Evolutionary conservation across 2,888 invertebrate species (phyloP), one percentile per base, ranked within the genome.

Genomic region (Furcula furcula): DNA sequence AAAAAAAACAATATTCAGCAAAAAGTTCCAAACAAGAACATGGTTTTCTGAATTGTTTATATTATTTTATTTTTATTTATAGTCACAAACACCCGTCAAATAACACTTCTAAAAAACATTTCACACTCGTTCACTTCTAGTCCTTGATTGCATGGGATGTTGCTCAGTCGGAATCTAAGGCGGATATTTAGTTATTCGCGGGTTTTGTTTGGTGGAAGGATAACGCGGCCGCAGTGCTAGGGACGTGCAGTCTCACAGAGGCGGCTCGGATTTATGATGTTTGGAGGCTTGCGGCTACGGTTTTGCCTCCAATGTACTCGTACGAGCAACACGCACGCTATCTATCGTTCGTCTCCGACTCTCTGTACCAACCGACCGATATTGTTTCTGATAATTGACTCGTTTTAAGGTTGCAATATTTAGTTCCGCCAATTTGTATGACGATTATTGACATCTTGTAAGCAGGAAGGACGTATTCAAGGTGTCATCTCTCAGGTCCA

Each of bases 31-130:
- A 57, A 57, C 47, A 46, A 44, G 47, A 52, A 56, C 76, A 76
- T 76, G 57, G 46, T 76, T 66, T 63, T 42, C n/a, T n/a, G n/a
- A n/a, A n/a, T n/a, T n/a, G n/a, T 37, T 36, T 31, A 27, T 31
- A 46, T 37, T 23, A 27, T 14, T 22, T 23, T 22, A 22, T 27
- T 21, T 15, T 7, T 12, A 2, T 12, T 18, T 11, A 28, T 18
- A 10, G 13, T 16, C 18, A 28, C 15, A 27, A 64, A 67, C 69
- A 63, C 47, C 55, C 65, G 65, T 81, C 76, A 82, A 76, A 76
- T 66, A 75, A 65, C 82, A 84, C 83, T 74, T 63, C 65, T 51
- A 46, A 51, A 33, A 65, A 77, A 66, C 84, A 81, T 83, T 67
- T 75, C 80, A 79, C 75, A 67, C n/a, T n/a, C n/a, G n/a, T n/a